A percentile compares a stretch with the other conserved stretches of the same genome.
phyloP scores from a whole-genome alignment of 2,888 invertebrate species.

The Cryptocephalus moraei region DNA sequence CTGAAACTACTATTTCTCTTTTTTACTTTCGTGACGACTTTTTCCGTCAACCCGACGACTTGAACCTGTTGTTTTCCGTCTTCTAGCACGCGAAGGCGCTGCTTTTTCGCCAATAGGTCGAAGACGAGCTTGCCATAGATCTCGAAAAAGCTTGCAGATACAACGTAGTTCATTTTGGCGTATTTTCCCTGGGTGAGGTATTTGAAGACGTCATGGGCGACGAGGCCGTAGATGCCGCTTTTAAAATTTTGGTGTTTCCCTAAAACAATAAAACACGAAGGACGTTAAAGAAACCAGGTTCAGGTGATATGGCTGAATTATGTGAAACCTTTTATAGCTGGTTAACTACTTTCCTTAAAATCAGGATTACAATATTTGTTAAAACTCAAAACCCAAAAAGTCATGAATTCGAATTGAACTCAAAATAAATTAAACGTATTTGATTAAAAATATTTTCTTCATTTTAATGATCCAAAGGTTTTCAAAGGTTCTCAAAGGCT shows the following conservation, averaged over 20 bases:
- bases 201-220: slow-evolving; percentile 87
- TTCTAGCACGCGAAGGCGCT: slow-evolving; percentile 88
- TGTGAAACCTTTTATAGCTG: too few relatives aligned
- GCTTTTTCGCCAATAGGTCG: slow-evolving; percentile 82
- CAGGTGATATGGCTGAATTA: too few relatives aligned
- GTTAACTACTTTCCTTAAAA: too few relatives aligned
- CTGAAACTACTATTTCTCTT: background rate
- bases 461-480: too few relatives aligned
- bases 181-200: slow-evolving; percentile 53
- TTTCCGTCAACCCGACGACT: slow-evolving; percentile 91
- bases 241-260: slow-evolving; percentile 60
- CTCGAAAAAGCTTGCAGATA: slow-evolving; percentile 96
- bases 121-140: slow-evolving; percentile 96
- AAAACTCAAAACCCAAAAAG: too few relatives aligned
- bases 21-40: slow-evolving; percentile 49
- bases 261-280: slow-evolving; percentile 4
- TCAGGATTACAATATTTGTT: background rate
- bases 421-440: too few relatives aligned
- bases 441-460: too few relatives aligned
- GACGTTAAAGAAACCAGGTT: too few relatives aligned
- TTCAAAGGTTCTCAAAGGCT: too few relatives aligned
- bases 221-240: slow-evolving; percentile 96
- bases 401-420: too few relatives aligned
- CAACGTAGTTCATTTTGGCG: slow-evolving; percentile 71
- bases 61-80: slow-evolving; percentile 97